These are phyloP conservation scores for Trialeurodes vaporariorum DNA, from an alignment of 1,140 invertebrate genomes.

Conservation along the genomic window DNA sequence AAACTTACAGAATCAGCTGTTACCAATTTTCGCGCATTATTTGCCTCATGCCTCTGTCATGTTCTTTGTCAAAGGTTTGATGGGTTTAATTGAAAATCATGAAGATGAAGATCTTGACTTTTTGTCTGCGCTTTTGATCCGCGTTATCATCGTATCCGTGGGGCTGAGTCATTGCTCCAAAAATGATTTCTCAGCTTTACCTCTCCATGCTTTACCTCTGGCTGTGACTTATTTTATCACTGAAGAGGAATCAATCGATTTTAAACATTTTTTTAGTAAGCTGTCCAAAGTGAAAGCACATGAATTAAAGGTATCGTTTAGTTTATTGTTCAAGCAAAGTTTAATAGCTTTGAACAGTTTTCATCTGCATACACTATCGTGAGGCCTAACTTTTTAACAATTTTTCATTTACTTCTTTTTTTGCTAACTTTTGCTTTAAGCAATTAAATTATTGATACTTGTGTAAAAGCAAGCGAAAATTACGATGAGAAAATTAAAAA, in stretches of 20 bases:
- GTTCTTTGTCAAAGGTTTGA: neutral
- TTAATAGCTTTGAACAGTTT: neutral
- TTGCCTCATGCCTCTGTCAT: neutral
- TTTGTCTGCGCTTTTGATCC: neutral
- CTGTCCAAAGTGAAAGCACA: neutral
- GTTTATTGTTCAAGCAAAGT: neutral
- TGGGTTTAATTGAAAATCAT: neutral
- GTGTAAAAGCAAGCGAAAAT: too few species aligned
- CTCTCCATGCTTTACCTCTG: neutral
- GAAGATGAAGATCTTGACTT: neutral
- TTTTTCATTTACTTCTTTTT: too few species aligned
- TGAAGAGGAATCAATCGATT: neutral
- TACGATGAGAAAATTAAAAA: too few species aligned
- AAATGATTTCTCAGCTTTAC: neutral
- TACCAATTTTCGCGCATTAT: neutral
- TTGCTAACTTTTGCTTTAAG: too few species aligned
- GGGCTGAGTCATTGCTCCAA: neutral
- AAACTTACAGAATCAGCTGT: neutral
- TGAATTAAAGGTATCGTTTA: neutral
- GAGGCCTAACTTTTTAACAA: too few species aligned
- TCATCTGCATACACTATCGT: too few species aligned
- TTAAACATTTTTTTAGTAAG: neutral
- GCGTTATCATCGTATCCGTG: neutral
- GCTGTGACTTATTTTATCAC: neutral
- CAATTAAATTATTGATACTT: too few species aligned